These are phyloP conservation scores for Drosophila virilis DNA, from an alignment of 1,140 invertebrate genomes.

Conservation along the genomic window DNA sequence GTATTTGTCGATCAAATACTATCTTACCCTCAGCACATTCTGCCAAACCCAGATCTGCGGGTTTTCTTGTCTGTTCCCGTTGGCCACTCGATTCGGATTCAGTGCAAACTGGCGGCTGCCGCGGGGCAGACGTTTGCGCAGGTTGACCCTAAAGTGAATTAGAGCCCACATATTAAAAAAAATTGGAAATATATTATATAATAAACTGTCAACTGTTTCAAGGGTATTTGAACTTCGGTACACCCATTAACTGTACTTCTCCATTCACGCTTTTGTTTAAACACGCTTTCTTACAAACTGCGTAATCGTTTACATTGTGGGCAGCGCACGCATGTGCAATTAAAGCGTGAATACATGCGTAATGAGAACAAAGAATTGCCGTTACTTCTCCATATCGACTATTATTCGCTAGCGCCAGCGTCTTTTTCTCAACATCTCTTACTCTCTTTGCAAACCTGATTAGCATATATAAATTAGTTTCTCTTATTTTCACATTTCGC, in stretches of 20 bases:
- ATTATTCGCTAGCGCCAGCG: neutral
- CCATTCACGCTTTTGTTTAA: no score
- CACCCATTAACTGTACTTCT: no score
- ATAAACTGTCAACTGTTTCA: no score
- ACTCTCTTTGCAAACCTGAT: no score
- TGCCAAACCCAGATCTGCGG: neutral
- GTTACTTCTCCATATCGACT: neutral
- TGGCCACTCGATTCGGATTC: neutral
- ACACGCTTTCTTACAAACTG: no score
- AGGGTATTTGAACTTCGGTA: no score
- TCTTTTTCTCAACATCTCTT: no score
- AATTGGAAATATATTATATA: no score
- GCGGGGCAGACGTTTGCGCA: neutral
- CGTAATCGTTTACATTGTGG: no score
- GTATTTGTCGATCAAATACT: neutral
- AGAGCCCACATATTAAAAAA: neutral
- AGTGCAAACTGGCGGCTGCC: neutral
- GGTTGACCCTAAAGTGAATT: neutral
- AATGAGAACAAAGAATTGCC: neutral
- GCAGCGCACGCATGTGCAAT: no score
- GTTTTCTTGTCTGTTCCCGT: neutral
- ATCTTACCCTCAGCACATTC: conserved; percentile 26
- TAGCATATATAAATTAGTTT: no score
- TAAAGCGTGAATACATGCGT: neutral
- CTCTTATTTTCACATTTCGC: no score